Evolutionary conservation across 2,888 invertebrate species (phyloP), one percentile per base, ranked within the genome.

Genomic region (Acanthosepion pharaonis): DNA sequence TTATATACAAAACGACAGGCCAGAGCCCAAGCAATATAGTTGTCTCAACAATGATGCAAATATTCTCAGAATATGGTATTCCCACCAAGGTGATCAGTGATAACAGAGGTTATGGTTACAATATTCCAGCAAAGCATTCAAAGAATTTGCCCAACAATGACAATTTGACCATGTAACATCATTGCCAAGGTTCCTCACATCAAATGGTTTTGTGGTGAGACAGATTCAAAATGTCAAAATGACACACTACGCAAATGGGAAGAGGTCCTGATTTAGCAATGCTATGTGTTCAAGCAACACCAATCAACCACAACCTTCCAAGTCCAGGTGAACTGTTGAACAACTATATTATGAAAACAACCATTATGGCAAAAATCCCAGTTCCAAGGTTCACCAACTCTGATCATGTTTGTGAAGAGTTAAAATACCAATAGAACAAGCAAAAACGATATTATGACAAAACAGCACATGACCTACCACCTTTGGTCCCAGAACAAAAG

Each of bases 1-100:
- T 95, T 51, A 92, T 95, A 33, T 42, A 2, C 42, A 42, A 48
- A 20, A 49, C 28, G 33, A 53, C 64, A n/a, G 28, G 91, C 15
- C 25, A 42, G 91, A 25, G 28, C 5, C 28, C 91, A 91, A 28
- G 91, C 42, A 91, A 91, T n/a, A n/a, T 28, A 18, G 20, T 55
- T 20, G 5, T n/a, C 9, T 91, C 91, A 23, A 28, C 94, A 48
- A 3, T 42, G 42, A 94, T 51, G 55, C 49, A 93, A 91, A 95
- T 94, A 55, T 64, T 95, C 64, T 18, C 59, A n/a, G 93, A 94
- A 48, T 91, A 95, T 94, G 94, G 94, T 23, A 93, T 94, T 91
- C 95, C 95, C 91, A 48, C 49, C 49, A n/a, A 9, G 11, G 93
- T 95, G 5, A 91, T 93, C 15, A 18, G 93, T 42, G 95, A 94